Evolutionary conservation across 2,113 vertebrate genomes (phyloP).

Genomic region (Aphelocoma coerulescens): DNA sequence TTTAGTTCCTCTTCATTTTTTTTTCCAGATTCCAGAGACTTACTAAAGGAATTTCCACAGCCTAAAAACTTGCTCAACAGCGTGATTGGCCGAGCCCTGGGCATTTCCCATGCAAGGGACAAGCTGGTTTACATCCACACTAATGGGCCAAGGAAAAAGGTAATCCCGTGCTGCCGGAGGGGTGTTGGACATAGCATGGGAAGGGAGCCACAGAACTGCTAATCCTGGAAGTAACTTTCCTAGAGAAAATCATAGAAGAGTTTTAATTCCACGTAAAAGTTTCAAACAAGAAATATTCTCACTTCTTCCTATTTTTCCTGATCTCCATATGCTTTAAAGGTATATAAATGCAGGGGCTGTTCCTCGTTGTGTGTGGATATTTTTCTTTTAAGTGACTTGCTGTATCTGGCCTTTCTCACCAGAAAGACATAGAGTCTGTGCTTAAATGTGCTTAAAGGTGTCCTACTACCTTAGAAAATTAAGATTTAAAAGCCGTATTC

Average conservation of each 20-base stretch:
- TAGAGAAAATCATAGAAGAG: not conserved
- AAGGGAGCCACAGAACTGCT: not conserved
- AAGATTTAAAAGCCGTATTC: not conserved
- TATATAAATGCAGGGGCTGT: not conserved
- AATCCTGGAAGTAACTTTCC: not conserved
- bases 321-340: not conserved
- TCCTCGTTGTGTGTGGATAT: not conserved
- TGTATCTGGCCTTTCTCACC: not conserved
- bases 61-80: constrained; percentile 87
- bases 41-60: constrained; percentile 82
- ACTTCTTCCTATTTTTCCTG: not conserved
- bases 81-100: constrained; percentile 81
- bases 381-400: not conserved
- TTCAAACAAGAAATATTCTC: not conserved
- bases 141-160: constrained; percentile 83
- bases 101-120: constrained; percentile 80
- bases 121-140: constrained; percentile 86
- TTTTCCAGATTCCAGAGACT: constrained; percentile 26
- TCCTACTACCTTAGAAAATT: not conserved
- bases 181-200: accelerated
- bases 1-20: not conserved
- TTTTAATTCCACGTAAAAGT: not conserved
- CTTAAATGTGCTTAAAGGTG: not conserved
- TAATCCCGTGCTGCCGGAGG: not conserved
- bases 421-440: not conserved